Conservation (phyloP, 2,113 vertebrate genomes). For the Peromyscus leucopus region DNA sequence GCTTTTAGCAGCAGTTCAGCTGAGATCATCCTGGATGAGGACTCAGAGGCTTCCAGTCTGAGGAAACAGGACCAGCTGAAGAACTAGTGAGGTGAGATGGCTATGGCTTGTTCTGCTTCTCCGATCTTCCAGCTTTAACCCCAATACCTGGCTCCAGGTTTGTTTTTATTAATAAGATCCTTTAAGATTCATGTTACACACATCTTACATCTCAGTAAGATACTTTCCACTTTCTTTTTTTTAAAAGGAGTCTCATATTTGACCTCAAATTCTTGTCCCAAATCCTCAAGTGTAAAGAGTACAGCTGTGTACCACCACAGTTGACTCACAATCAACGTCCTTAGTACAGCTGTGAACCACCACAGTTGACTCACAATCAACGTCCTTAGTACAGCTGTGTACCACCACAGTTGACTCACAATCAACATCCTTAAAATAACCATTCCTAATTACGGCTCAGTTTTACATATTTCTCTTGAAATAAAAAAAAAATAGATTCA, state of each 20-base stretch:
- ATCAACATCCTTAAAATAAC: conserved; percentile 20
- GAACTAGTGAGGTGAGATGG: too few relatives aligned
- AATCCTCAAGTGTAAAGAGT: background rate
- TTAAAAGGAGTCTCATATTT: background rate
- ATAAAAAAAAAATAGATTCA: background rate
- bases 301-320: background rate
- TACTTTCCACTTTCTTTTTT: background rate
- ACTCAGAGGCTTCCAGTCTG: too few relatives aligned
- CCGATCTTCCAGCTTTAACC: too few relatives aligned
- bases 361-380: background rate
- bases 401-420: background rate
- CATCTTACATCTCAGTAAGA: background rate
- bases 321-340: background rate
- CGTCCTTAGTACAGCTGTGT: background rate
- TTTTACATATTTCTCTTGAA: conserved; percentile 23
- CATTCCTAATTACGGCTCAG: background rate
- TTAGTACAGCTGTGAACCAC: background rate
- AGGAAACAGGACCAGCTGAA: too few relatives aligned
- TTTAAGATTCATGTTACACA: too few relatives aligned
- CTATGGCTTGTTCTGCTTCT: too few relatives aligned
- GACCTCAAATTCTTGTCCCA: background rate
- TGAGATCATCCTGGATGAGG: too few relatives aligned
- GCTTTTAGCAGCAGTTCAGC: too few relatives aligned
- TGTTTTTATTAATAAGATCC: too few relatives aligned
- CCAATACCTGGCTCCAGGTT: too few relatives aligned